Percentiles rank a stretch among this genome's conserved stretches.
These are phyloP conservation scores for Aphidius gifuensis DNA, from an alignment of 1,140 invertebrate genomes.

Conservation along the genomic window DNA sequence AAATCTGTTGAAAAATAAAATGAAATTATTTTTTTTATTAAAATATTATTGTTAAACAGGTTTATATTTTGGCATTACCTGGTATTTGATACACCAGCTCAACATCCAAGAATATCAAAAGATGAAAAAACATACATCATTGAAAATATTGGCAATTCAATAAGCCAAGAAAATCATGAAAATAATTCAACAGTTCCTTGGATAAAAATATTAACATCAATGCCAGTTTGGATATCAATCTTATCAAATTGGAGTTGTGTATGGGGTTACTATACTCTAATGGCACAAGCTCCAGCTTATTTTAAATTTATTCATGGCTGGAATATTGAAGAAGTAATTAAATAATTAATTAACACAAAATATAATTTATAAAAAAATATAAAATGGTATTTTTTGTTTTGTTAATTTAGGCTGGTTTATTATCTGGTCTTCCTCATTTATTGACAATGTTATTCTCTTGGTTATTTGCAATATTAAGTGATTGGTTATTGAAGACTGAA, in stretches of 20 bases:
- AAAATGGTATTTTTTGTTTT: not conserved
- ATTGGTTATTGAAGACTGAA: constrained; percentile 60
- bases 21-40: not conserved
- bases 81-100: constrained; percentile 65
- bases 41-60: constrained; percentile 3
- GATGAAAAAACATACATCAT: constrained; percentile 65
- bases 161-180: constrained; percentile 38
- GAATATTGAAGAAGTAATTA: constrained; percentile 70
- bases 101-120: constrained; percentile 72
- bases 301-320: constrained; percentile 80
- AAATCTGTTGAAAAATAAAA: not conserved
- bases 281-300: constrained; percentile 82
- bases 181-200: constrained; percentile 64
- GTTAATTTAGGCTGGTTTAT: constrained; percentile 57
- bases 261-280: constrained; percentile 82
- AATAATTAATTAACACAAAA: not conserved
- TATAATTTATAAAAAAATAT: not conserved
- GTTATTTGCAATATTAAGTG: constrained; percentile 59
- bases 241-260: constrained; percentile 74
- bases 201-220: constrained; percentile 68
- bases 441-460: constrained; percentile 63
- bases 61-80: constrained; percentile 56
- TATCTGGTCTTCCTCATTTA: constrained; percentile 66
- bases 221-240: constrained; percentile 74
- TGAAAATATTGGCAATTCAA: constrained; percentile 55